These are phyloP conservation scores for Sakesphorus luctuosus DNA, from an alignment of 2,113 vertebrate species.

Conservation along the genomic window DNA sequence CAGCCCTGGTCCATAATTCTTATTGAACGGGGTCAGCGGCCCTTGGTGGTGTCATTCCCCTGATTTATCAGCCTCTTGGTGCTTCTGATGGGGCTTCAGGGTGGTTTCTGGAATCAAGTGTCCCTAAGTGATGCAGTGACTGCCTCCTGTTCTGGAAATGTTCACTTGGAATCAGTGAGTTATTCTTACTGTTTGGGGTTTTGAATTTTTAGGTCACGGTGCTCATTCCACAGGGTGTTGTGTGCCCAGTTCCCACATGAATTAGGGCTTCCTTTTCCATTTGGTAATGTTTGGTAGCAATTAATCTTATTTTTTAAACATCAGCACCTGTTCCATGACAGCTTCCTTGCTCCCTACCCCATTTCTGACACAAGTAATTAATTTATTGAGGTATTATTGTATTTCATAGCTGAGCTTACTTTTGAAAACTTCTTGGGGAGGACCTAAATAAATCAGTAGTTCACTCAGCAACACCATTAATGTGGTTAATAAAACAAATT, in stretches of 20 bases:
- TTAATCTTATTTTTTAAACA: constrained; percentile 44
- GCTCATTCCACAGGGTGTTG: background rate
- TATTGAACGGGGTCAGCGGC: background rate
- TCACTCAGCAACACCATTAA: constrained; percentile 25
- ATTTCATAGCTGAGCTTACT: constrained; percentile 21
- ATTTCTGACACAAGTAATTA: constrained; percentile 26
- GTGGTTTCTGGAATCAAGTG: background rate
- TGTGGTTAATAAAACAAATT: constrained; percentile 39
- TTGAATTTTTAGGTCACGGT: background rate
- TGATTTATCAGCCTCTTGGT: background rate
- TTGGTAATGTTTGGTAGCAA: constrained; percentile 20
- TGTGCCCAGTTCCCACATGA: background rate
- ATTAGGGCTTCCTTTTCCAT: constrained; percentile 11
- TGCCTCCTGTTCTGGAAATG: background rate
- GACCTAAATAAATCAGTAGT: constrained; percentile 40
- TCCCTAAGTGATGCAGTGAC: background rate
- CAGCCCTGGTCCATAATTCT: background rate
- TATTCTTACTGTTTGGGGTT: background rate
- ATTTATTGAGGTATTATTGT: constrained; percentile 33
- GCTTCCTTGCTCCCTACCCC: background rate
- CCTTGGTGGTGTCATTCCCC: background rate
- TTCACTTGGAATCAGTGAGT: background rate
- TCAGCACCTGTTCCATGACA: constrained; percentile 8
- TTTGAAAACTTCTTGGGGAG: constrained; percentile 15
- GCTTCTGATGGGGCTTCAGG: background rate